phyloP scores from a whole-genome alignment of 2,113 vertebrate genomes.

The Dromiciops gliroides region DNA sequence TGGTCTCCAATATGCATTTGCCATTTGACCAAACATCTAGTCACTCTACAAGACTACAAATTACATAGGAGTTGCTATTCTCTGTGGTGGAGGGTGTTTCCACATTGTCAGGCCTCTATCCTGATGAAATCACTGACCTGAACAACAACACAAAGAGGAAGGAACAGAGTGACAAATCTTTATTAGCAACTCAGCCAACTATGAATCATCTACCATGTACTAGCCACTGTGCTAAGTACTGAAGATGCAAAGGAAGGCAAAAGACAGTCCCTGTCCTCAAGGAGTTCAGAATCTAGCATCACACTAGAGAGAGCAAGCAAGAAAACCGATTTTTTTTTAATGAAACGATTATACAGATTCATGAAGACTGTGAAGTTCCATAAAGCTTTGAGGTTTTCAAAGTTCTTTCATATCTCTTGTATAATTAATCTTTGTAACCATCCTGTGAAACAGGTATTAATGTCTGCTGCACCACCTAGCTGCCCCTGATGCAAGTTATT shows the following conservation, averaged over 20 bases:
- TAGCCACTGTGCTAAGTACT: not conserved
- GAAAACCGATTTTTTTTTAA: too few species aligned
- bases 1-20: not conserved
- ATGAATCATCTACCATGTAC: not conserved
- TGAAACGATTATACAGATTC: not conserved
- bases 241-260: not conserved
- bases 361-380: not conserved
- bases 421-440: not conserved
- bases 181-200: not conserved
- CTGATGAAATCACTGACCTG: not conserved
- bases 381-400: not conserved
- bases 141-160: not conserved
- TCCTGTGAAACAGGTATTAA: not conserved
- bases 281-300: not conserved
- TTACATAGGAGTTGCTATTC: not conserved
- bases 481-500: too few species aligned
- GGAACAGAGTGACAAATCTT: not conserved
- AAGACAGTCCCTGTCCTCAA: not conserved
- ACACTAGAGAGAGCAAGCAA: not conserved
- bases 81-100: not conserved
- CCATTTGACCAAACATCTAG: not conserved
- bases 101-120: not conserved
- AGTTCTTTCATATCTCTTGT: not conserved
- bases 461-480: too few species aligned
- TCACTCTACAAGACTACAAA: not conserved